Evolutionary conservation across 2,113 vertebrate genomes (phyloP).

Genomic region (Columba livia): DNA sequence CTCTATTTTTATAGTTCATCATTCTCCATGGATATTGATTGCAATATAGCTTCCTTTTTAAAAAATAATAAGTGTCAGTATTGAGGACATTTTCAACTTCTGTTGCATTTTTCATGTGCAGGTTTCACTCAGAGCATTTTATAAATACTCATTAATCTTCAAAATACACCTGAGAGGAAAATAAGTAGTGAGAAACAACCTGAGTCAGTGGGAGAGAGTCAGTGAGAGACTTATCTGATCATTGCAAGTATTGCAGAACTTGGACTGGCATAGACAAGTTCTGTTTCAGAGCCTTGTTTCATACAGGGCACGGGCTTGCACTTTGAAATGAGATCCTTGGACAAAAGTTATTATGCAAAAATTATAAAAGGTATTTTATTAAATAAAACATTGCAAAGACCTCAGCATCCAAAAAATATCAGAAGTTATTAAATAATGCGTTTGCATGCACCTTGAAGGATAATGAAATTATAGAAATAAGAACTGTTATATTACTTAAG

Average conservation of each 20-base stretch:
- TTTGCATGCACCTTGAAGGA: background rate
- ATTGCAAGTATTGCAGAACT: constrained; percentile 3
- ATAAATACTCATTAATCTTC: constrained; percentile 22
- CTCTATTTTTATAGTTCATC: background rate
- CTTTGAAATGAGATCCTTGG: background rate
- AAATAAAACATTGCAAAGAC: background rate
- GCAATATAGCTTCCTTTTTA: background rate
- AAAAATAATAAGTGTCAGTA: background rate
- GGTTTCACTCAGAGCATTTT: background rate
- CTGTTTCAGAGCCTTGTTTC: background rate
- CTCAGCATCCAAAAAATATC: background rate
- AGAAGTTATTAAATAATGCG: background rate
- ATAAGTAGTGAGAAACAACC: background rate
- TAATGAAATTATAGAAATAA: background rate
- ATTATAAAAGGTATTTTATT: background rate
- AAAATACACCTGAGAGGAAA: constrained; percentile 20
- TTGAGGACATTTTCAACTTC: background rate
- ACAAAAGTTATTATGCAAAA: background rate
- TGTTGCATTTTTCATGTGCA: constrained; percentile 20
- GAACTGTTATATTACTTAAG: background rate
- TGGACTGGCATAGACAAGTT: background rate
- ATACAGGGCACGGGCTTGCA: background rate
- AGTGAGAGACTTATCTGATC: constrained; percentile 27
- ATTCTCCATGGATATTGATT: background rate
- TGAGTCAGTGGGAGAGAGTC: background rate